These are phyloP conservation scores for Darevskia nairensis DNA, from an alignment of 2,797 vertebrate species.

Conservation along the genomic window DNA sequence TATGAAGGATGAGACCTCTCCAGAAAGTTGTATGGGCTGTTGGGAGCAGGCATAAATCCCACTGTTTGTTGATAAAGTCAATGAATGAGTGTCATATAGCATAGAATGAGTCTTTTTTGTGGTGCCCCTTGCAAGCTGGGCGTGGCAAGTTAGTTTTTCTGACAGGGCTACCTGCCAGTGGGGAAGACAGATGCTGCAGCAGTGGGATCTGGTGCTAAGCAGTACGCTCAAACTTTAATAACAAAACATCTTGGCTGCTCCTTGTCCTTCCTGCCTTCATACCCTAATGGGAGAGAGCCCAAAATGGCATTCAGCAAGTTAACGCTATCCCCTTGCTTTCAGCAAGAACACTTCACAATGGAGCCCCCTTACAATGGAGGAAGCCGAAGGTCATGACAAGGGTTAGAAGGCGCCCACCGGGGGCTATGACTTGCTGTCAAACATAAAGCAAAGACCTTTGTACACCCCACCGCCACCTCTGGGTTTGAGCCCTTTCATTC, in stretches of 20 bases:
- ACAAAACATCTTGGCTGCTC: neutral
- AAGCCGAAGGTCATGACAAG: constrained; percentile 65
- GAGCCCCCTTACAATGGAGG: constrained; percentile 32
- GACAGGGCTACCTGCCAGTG: neutral
- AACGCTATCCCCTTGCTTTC: neutral
- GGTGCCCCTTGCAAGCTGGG: too few relatives aligned
- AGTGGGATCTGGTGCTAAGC: neutral
- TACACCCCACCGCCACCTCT: constrained; percentile 12
- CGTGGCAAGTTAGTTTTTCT: too few relatives aligned
- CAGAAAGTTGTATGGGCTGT: too few relatives aligned
- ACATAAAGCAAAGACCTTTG: constrained; percentile 57
- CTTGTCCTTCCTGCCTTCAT: neutral
- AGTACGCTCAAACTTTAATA: neutral
- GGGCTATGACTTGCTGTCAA: constrained; percentile 43
- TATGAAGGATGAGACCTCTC: too few relatives aligned
- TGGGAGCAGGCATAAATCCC: too few relatives aligned
- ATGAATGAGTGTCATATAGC: too few relatives aligned
- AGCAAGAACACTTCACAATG: constrained; percentile 13
- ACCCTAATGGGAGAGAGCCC: neutral
- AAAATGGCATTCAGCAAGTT: neutral
- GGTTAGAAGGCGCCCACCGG: constrained; percentile 38
- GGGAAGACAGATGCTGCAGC: neutral
- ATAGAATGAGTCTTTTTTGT: too few relatives aligned
- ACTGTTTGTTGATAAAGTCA: too few relatives aligned
- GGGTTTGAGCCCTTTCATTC: constrained; percentile 40